Base-by-base conservation (phyloP, 1,140 invertebrate species). In the Tetramorium parvispinum region DNA sequence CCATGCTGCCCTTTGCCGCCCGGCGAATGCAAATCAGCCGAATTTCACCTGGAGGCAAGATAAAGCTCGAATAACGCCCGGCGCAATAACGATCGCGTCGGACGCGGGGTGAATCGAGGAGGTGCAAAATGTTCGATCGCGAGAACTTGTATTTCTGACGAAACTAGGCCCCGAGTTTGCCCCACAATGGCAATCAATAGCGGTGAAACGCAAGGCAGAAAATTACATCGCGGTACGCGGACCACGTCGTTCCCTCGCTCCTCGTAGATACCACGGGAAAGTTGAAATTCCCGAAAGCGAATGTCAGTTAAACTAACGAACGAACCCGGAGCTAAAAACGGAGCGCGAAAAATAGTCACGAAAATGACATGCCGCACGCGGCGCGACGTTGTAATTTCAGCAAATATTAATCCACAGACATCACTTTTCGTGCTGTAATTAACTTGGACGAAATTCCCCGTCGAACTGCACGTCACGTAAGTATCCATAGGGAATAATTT, bases 251-350 rank as follows among this genome's bases (percentile, higher is more conserved):
- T 59, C 24, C n/a, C 79, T 37, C 49, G 11, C 24, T 46, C 27
- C 68, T 24, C 68, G 53, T 24, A 75, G 68, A 37, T 75, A 59
- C 8, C 18, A 59, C 40, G 66, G 43, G 65, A 61, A 88, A 88
- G 88, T 89, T 89, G 77, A 78, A 89, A 78, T 89, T 89, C 81
- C 63, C 85, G 49, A 53, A 59, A 66, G 21, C 76, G 76, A 77
- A 73, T 59, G 83, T 88, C 83, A 79, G 87, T 75, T 73, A 86
- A 86, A 85, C 79, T 86, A 89, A 89, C 87, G 76, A 81, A 86
- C 76, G 57, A 68, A 73, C 88, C 55, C 24, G n/a, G 37, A 75
- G 49, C 77, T 85, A 55, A 68, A 46, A 57, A 49, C 16, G 40
- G 51, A 46, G 46, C 21, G 27, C 53, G 70, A 49, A 88, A 85